These are phyloP conservation scores for Drosophila pandora DNA, from an alignment of 1,140 invertebrate genomes.

Conservation along the genomic window DNA sequence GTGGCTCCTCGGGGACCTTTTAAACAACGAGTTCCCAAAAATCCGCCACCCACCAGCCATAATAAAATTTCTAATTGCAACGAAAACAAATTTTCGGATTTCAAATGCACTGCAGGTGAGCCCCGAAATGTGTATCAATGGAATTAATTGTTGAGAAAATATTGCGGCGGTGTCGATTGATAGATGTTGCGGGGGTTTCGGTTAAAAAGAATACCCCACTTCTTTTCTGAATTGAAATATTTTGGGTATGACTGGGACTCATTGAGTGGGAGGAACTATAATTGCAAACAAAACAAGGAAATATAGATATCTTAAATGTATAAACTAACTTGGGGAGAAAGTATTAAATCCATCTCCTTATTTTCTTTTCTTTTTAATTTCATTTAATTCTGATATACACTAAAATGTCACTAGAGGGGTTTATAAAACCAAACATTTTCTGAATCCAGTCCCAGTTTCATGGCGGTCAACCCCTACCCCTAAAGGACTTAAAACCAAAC, in stretches of 20 bases:
- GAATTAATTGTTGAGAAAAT: constrained; percentile 73
- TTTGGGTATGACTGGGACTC: constrained; percentile 21
- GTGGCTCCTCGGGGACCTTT: constrained; percentile 33
- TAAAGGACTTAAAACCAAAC: neutral
- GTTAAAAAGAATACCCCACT: neutral
- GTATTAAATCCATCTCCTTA: too few relatives aligned
- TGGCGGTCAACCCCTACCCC: neutral
- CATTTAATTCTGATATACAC: too few relatives aligned
- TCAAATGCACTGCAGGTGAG: constrained; percentile 63
- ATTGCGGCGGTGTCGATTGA: constrained; percentile 64
- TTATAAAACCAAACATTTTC: neutral
- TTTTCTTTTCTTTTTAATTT: too few relatives aligned
- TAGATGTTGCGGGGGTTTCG: constrained; percentile 27
- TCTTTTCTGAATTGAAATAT: constrained; percentile 7
- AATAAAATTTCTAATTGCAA: constrained; percentile 77
- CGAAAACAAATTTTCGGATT: constrained; percentile 72
- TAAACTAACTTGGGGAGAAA: neutral
- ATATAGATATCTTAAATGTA: neutral
- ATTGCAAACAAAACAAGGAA: neutral
- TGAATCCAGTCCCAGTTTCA: neutral
- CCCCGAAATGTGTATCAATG: constrained; percentile 60
- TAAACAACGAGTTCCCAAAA: constrained; percentile 5
- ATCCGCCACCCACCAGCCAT: constrained; percentile 17
- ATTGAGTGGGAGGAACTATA: neutral
- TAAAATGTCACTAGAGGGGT: neutral